These are phyloP conservation scores for Cossypha dichroa DNA, from an alignment of 2,797 vertebrate species.

Conservation along the genomic window DNA sequence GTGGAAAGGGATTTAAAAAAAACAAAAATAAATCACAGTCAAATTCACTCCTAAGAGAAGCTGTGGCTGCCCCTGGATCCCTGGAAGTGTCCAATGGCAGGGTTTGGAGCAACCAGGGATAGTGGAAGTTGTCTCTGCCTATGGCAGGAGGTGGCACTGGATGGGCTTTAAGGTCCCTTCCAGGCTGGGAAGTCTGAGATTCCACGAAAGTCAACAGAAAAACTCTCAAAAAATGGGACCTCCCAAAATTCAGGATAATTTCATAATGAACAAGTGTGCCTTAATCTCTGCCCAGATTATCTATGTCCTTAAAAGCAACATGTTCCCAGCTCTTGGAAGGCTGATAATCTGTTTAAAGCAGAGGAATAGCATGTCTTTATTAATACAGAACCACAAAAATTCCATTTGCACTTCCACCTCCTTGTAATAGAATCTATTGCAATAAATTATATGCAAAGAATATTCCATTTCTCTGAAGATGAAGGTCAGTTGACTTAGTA, in stretches of 20 bases:
- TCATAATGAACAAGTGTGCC: background rate
- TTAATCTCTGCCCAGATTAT: background rate
- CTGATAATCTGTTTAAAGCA: background rate
- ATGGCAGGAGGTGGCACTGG: background rate
- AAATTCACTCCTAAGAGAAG: background rate
- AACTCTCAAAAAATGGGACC: background rate
- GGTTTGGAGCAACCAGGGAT: accelerated
- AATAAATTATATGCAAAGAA: background rate
- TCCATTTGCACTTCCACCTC: background rate
- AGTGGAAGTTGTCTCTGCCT: background rate
- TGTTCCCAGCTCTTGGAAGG: background rate
- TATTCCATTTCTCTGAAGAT: background rate
- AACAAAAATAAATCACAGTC: background rate
- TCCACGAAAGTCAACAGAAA: background rate
- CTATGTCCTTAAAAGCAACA: background rate
- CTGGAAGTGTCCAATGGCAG: accelerated
- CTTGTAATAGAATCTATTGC: background rate
- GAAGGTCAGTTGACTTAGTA: background rate
- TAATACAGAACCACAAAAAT: background rate
- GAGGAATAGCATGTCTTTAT: background rate
- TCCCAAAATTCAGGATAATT: background rate
- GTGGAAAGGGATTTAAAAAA: too few species aligned
- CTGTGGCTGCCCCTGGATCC: background rate
- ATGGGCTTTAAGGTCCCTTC: background rate
- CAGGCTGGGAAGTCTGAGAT: background rate